A percentile compares a stretch with the other conserved stretches of the same genome.
phyloP scores from a whole-genome alignment of 2,888 invertebrate genomes.

The Polia nebulosa region DNA sequence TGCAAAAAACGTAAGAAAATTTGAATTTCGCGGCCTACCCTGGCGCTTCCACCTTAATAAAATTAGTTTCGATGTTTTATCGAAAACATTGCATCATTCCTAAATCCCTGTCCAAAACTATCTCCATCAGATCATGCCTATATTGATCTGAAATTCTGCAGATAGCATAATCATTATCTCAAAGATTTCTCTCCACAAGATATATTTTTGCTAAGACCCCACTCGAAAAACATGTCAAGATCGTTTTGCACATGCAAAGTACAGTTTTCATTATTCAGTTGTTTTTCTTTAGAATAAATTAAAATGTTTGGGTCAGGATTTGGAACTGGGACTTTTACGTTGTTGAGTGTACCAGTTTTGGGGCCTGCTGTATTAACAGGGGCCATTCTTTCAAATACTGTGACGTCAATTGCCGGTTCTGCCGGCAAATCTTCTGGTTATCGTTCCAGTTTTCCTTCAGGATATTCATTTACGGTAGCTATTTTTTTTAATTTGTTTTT shows the following conservation, averaged over 20 bases:
- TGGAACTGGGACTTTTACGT: slow-evolving; percentile 68
- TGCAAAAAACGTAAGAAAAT: too few species aligned
- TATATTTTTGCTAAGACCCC: slow-evolving; percentile 34
- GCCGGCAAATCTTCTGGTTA: slow-evolving; percentile 54
- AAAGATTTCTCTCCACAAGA: slow-evolving; percentile 55
- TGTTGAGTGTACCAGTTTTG: slow-evolving; percentile 71
- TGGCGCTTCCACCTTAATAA: too few species aligned
- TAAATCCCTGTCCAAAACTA: slow-evolving; percentile 30
- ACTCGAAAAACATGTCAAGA: slow-evolving; percentile 51
- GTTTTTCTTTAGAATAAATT: slow-evolving; percentile 13
- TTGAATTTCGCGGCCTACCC: too few species aligned
- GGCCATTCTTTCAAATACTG: slow-evolving; percentile 65
- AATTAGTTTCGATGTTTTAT: too few species aligned
- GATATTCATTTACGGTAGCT: slow-evolving; percentile 31
- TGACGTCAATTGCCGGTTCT: slow-evolving; percentile 59
- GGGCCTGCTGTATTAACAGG: slow-evolving; percentile 74
- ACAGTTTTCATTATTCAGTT: slow-evolving; percentile 34
- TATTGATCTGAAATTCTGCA: slow-evolving; percentile 46
- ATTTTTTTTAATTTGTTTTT: background rate
- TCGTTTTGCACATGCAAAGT: slow-evolving; percentile 30
- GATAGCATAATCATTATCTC: slow-evolving; percentile 42
- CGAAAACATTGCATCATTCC: slow-evolving; percentile 8
- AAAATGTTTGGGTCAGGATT: slow-evolving; percentile 69
- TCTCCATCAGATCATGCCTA: slow-evolving; percentile 22
- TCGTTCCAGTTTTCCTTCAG: slow-evolving; percentile 32